Evolutionary conservation across 1,140 invertebrate genomes (phyloP), one percentile per base, ranked within the genome.

Genomic region (Plutomurus gul): DNA sequence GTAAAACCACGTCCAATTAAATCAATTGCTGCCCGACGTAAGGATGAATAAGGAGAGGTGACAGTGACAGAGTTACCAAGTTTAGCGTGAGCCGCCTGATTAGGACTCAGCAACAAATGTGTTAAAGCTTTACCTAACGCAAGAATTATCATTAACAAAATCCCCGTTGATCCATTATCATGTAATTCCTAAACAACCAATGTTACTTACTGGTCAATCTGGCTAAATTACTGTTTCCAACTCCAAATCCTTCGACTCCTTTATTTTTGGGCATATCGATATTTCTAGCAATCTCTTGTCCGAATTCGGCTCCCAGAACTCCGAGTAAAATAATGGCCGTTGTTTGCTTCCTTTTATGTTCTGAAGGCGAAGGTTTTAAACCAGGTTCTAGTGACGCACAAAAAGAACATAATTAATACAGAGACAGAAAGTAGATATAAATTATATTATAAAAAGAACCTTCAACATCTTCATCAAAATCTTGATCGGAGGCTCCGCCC

Each of bases 221-320:
- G 0, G 96, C 95, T 56, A 98, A 89, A 85, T 95, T 94, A 86
- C 95, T 95, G 86, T 97, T 96, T 71, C 93, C 93, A 75, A 95
- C 91, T n/a, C 93, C 93, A 86, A 95, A 96, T 22, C 93, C 95
- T 88, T 98, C 95, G 0, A 95, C 93, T 40, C 79, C 94, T 84
- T 94, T 94, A 72, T 93, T 89, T 27, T 76, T 56, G 33, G 49
- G 16, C 27, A 39, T 51, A 33, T 82, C 82, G 40, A 78, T 77
- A 56, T 75, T 79, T 75, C 79, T 78, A 16, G 82, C 80, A 74
- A 84, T 65, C 89, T 87, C 84, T 89, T 97, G 95, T 0, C 97
- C 97, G 87, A 99, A 99, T 87, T 99, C 97, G 0, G 97, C 95
- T 0, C 98, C 98, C 75, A 99, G 97, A 0, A 99, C 97, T 0